Percentiles rank a stretch among this genome's conserved stretches.
Conservation (phyloP, 2,888 invertebrate genomes). For the Meghimatium bilineatum region DNA sequence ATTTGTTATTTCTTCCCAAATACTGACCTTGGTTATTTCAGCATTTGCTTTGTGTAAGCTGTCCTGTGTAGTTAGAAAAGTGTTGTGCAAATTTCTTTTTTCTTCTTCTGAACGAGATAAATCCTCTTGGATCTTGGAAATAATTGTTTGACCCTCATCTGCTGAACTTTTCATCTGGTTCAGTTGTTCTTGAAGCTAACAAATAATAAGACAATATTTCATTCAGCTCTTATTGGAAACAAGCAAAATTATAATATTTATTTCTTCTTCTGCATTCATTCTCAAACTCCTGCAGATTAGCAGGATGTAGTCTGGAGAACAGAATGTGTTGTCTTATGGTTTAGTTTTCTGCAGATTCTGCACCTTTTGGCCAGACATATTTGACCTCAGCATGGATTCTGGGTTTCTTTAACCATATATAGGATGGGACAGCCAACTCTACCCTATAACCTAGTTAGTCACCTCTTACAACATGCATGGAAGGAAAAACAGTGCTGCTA, state of each 20-base stretch:
- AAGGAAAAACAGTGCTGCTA: no score
- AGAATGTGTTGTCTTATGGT: no score
- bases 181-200: slow-evolving; percentile 53
- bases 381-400: no score
- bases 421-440: no score
- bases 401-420: no score
- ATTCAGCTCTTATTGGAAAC: not conserved
- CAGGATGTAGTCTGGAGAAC: no score
- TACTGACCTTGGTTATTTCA: slow-evolving; percentile 50
- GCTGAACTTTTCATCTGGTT: slow-evolving; percentile 56
- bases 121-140: slow-evolving; percentile 55
- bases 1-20: not conserved
- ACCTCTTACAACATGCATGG: no score
- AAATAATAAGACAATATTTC: not conserved
- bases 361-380: no score
- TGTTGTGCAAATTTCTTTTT: slow-evolving; percentile 49
- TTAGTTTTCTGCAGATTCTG: no score
- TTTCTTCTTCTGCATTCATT: no score
- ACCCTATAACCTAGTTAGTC: no score
- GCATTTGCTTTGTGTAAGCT: slow-evolving; percentile 42
- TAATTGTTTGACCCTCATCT: slow-evolving; percentile 55
- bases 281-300: no score
- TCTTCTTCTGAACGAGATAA: slow-evolving; percentile 48
- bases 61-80: slow-evolving; percentile 46
- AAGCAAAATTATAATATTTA: not conserved